Evolutionary conservation across 2,888 invertebrate species (phyloP), one percentile per base, ranked within the genome.

Genomic region (Lasioglossum marginatum): DNA sequence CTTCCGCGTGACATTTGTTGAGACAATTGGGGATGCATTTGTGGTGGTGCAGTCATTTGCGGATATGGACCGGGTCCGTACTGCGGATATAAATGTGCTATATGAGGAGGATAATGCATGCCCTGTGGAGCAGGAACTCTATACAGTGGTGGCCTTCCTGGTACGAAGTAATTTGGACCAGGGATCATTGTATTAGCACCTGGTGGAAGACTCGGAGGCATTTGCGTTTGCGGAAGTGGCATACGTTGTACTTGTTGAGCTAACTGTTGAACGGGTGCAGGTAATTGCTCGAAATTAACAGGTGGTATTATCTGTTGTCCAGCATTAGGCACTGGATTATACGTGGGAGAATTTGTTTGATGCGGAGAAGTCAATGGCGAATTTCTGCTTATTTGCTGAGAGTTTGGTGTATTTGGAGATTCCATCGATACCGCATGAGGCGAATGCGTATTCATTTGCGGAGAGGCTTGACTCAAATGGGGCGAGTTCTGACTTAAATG

Each of bases 201-300:
- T 23, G 95, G 94, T 27, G 94, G 94, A 88, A 95, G 88, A 85
- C 88, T 90, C 23, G 93, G 92, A 27, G 92, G 90, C 88, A 94
- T 87, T 85, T 95, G 94, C 23, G 92, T 81, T 85, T 94, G 94
- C 5, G 94, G 94, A 81, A 95, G 90, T 31, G 95, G 94, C 95
- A 95, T 95, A 34, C 95, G 92, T 84, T 95, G 95, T 37, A 95
- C 95, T 88, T 95, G 95, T 77, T 95, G 95, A 4, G 95, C 95
- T 75, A 95, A 86, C 85, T 95, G 95, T 79, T 95, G 95, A 10
- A 95, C 95, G 4, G 95, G 95, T 19, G 95, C 94, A 3, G 95
- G 95, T 63, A 95, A 82, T 83, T 95, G 95, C 31, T 95, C 95
- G 71, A 95, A 92, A 88, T 94, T 95, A 10, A 95, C 93, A 5